Evolutionary conservation across 2,113 vertebrate species (phyloP), one percentile per base, ranked within the genome.

Genomic region (Jaculus jaculus): DNA sequence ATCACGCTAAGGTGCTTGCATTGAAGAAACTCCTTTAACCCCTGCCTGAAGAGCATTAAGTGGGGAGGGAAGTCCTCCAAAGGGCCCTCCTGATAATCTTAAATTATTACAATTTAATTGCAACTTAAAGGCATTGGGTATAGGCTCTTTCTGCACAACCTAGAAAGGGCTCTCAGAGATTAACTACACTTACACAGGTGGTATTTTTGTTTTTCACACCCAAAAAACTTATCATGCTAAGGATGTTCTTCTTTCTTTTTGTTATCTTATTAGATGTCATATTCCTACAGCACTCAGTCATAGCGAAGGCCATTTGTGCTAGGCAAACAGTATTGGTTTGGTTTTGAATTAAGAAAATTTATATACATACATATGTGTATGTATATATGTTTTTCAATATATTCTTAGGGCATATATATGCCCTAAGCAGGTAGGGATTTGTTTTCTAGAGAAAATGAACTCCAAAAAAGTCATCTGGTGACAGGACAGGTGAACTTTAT

Each of bases 21-120:
- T 97, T 98, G 98, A 98, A 98, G 98, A 98, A 98, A 98, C 98
- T 98, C 98, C 96, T 98, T 98, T 98, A 98, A 98, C 98, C 98
- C 98, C 97, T 97, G 97, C 98, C 97, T 97, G 97, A 98, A 98
- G 94, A 98, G 96, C 97, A 97, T 98, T 98, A 98, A 98, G 98
- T 97, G 97, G 97, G 96, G 97, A 98, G 97, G 98, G 94, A 94
- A 97, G 97, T 96, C 97, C 97, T 98, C 97, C 97, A 96, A 97
- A 98, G 98, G 98, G 97, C 98, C 97, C 98, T 97, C 60, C 82
- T 81, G 97, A 98, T 98, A 98, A 98, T 98, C 98, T 98, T 98
- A 98, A 98, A 98, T 98, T 98, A 98, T 98, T 97, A 84, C 97
- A 94, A 95, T 97, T 98, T 98, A 98, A 98, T 98, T 98, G 98